These are phyloP conservation scores for Hylyphantes graminicola DNA, from an alignment of 1,140 invertebrate species.

Conservation along the genomic window DNA sequence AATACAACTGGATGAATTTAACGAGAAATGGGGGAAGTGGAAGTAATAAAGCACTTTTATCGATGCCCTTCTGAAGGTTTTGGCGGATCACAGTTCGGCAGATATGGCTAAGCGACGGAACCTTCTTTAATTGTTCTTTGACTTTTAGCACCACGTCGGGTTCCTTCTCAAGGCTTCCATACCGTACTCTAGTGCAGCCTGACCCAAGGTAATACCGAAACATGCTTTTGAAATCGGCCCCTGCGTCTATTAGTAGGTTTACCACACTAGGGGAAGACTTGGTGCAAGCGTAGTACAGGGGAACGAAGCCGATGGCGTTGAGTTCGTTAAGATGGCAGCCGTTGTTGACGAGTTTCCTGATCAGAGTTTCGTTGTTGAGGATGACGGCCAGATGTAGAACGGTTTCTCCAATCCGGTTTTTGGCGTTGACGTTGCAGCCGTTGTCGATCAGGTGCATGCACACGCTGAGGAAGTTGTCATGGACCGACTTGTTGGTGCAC, in stretches of 20 bases:
- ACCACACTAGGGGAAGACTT: neutral
- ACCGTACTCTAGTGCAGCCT: too few relatives aligned
- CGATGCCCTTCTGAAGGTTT: slow-evolving; percentile 16
- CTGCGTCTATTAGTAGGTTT: slow-evolving; percentile 9
- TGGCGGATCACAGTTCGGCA: slow-evolving; percentile 27
- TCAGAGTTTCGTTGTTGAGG: slow-evolving; percentile 13
- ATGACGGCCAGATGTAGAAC: slow-evolving; percentile 29
- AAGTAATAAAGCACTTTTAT: neutral
- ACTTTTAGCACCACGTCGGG: slow-evolving; percentile 9
- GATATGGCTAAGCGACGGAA: neutral
- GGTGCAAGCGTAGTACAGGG: slow-evolving; percentile 30
- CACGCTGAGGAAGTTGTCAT: neutral
- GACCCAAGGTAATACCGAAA: too few relatives aligned
- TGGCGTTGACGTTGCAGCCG: slow-evolving; percentile 16
- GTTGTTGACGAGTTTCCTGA: slow-evolving; percentile 18
- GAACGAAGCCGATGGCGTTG: neutral
- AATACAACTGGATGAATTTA: neutral
- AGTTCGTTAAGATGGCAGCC: slow-evolving; percentile 2
- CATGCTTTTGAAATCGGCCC: slow-evolving; percentile 1
- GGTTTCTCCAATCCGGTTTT: slow-evolving; percentile 7
- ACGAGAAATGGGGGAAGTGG: slow-evolving; percentile 12
- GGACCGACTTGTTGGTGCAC: neutral
- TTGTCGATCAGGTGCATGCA: slow-evolving; percentile 5
- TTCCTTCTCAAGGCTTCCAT: too few relatives aligned
- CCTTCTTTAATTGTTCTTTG: neutral